Conservation (phyloP, 2,888 invertebrate species). For the Loripinus fragilis region DNA sequence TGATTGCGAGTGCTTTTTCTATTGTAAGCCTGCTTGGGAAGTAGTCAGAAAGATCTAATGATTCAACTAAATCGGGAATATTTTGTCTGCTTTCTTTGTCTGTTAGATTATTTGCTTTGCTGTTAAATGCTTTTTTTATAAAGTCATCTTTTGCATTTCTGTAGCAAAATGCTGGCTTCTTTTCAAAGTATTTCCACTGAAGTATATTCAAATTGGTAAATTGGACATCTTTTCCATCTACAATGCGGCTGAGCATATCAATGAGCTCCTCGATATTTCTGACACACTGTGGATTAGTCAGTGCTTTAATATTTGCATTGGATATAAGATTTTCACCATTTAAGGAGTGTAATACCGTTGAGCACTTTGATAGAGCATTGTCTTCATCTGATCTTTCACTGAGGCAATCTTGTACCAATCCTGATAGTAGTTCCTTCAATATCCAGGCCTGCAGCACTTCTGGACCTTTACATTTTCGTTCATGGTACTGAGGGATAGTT, state of each 20-base stretch:
- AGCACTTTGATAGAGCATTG: not conserved
- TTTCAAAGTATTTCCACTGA: constrained; percentile 9
- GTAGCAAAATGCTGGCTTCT: too few species aligned
- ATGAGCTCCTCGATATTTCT: not conserved
- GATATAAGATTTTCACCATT: not conserved
- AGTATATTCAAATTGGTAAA: too few species aligned
- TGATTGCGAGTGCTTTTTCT: not conserved
- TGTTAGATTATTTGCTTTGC: not conserved
- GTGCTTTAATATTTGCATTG: not conserved
- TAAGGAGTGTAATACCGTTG: not conserved
- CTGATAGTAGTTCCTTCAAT: not conserved
- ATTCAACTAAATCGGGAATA: not conserved
- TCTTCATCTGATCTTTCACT: not conserved
- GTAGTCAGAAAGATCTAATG: not conserved
- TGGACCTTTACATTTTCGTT: not conserved
- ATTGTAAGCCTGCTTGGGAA: not conserved
- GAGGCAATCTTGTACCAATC: not conserved
- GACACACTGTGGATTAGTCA: not conserved
- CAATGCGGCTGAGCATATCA: not conserved
- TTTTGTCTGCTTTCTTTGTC: not conserved
- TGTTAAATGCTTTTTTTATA: too few species aligned
- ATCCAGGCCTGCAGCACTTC: not conserved
- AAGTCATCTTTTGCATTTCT: too few species aligned
- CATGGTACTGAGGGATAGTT: not conserved
- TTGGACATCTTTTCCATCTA: not conserved